These are phyloP conservation scores for Glaucomys volans DNA, from an alignment of 2,113 vertebrate genomes.

Conservation along the genomic window DNA sequence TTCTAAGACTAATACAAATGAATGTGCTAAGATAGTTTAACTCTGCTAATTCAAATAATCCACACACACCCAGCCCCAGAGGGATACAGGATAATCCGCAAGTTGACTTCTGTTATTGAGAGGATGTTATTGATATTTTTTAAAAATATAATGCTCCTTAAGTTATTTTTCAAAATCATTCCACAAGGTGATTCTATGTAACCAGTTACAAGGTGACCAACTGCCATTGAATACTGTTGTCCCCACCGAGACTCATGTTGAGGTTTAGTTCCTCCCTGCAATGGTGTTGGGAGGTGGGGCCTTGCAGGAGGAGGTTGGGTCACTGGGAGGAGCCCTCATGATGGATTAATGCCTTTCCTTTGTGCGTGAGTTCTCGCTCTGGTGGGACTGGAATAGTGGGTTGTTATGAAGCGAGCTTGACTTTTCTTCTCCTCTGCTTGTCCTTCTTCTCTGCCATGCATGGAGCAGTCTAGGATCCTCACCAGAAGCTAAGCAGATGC, in stretches of 20 bases:
- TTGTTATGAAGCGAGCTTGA: neutral
- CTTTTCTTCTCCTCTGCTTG: neutral
- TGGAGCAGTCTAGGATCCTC: no score
- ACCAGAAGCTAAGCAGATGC: neutral
- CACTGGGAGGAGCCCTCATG: no score
- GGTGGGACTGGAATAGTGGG: no score
- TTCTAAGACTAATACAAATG: constrained; percentile 28
- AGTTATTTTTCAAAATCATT: neutral
- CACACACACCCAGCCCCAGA: neutral
- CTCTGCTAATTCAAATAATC: neutral
- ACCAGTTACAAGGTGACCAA: neutral
- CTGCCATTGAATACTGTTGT: neutral
- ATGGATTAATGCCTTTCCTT: no score
- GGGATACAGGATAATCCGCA: neutral
- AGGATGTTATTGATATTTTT: neutral
- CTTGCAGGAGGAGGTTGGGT: no score
- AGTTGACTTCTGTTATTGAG: neutral
- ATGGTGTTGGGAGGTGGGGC: no score
- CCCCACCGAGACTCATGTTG: neutral
- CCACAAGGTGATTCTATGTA: neutral
- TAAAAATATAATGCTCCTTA: neutral
- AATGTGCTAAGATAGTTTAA: neutral
- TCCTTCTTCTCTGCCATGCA: neutral
- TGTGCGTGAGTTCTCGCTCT: neutral
- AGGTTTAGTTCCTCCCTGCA: neutral